Conservation (phyloP, 2,113 vertebrate genomes). For the Eonycteris spelaea region DNA sequence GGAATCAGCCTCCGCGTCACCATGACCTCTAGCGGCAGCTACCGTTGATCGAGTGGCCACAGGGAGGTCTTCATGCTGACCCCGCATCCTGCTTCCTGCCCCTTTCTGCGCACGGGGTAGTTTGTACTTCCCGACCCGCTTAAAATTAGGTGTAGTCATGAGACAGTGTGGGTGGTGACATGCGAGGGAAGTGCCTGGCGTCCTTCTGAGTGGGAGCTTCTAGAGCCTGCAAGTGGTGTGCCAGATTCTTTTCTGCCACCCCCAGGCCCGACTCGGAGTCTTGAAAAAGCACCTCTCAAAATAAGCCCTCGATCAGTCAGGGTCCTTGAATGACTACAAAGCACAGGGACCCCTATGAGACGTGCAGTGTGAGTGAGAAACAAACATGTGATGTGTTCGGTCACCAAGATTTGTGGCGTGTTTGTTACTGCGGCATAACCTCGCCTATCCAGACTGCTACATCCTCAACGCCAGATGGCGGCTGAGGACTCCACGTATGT, state of each 20-base stretch:
- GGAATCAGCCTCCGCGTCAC: not conserved
- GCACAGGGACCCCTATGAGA: not conserved
- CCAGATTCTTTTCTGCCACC: not conserved
- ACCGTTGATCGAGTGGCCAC: not conserved
- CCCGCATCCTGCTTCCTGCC: not conserved
- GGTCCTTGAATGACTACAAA: not conserved
- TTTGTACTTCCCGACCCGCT: not conserved
- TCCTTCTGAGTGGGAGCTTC: not conserved
- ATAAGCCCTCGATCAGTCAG: not conserved
- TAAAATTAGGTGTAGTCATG: no score
- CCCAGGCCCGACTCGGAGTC: not conserved
- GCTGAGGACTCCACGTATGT: not conserved
- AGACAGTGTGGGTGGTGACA: not conserved
- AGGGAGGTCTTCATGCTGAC: not conserved
- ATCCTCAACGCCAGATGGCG: no score
- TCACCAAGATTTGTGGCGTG: not conserved
- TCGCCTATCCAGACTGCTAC: not conserved
- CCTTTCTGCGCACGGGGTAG: not conserved
- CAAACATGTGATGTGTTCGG: not conserved
- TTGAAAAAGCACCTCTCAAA: not conserved
- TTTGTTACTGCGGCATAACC: not conserved
- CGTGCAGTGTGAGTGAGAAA: not conserved
- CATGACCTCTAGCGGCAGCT: not conserved
- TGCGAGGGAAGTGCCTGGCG: not conserved
- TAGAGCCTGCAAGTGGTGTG: not conserved